Percentiles rank a stretch among this genome's conserved stretches.
Evolutionary conservation across 2,113 vertebrate genomes (phyloP).

Genomic region (Cygnus buccinator): DNA sequence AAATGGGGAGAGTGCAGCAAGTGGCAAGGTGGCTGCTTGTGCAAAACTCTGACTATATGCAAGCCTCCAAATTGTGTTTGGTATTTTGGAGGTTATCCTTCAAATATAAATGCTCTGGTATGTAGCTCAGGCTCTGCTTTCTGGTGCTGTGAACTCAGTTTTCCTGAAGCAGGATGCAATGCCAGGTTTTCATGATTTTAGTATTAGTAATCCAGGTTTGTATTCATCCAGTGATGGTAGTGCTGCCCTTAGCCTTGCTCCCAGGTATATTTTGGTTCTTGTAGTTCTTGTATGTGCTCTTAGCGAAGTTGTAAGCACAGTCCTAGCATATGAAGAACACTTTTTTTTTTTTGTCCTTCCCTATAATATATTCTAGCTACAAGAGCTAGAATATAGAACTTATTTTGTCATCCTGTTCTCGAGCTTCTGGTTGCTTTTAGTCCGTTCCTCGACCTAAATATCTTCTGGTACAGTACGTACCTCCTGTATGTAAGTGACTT

Average conservation of each 20-base stretch:
- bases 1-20: not conserved
- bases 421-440: not conserved
- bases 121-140: not conserved
- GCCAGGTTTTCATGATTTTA: not conserved
- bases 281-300: not conserved
- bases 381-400: not conserved
- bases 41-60: not conserved
- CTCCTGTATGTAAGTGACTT: not conserved
- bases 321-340: not conserved
- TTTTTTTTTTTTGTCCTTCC: not conserved
- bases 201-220: not conserved
- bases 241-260: not conserved
- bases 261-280: not conserved
- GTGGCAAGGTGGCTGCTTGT: not conserved
- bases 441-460: not conserved
- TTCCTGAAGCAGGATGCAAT: not conserved
- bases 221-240: not conserved
- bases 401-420: not conserved
- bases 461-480: not conserved
- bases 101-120: no score
- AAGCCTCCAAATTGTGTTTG: not conserved
- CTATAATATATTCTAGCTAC: not conserved
- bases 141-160: not conserved
- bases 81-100: not conserved
- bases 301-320: not conserved